Conservation (phyloP, 2,113 vertebrate species). For the Saccopteryx bilineata region DNA sequence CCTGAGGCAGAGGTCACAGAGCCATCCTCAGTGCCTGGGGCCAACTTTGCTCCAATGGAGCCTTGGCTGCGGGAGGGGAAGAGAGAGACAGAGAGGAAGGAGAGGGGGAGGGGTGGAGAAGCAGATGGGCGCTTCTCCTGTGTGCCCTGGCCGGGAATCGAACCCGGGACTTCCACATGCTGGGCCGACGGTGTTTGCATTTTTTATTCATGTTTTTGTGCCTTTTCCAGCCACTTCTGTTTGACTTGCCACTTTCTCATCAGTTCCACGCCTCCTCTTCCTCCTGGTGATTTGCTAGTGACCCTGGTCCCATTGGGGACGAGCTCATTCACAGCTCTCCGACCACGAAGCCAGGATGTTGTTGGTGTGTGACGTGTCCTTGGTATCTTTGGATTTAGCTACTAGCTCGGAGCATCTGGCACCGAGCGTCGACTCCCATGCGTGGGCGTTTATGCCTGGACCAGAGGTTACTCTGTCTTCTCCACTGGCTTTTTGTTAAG, state of each 20-base stretch:
- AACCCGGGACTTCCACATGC: too few relatives aligned
- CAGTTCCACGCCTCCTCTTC: neutral
- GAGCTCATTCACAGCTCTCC: neutral
- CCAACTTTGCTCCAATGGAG: too few relatives aligned
- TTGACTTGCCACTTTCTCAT: slow-evolving; percentile 29
- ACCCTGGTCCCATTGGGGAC: neutral
- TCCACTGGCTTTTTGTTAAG: slow-evolving; percentile 68
- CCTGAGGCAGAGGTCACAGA: too few relatives aligned
- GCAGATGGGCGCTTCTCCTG: too few relatives aligned
- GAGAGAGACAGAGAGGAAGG: too few relatives aligned
- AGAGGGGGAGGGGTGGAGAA: too few relatives aligned
- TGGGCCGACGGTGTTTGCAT: too few relatives aligned
- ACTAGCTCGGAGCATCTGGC: slow-evolving; percentile 82
- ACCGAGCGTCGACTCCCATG: slow-evolving; percentile 70
- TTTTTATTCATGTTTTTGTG: too few relatives aligned
- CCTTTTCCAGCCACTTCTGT: neutral
- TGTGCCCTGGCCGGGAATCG: too few relatives aligned
- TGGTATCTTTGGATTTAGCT: slow-evolving; percentile 59
- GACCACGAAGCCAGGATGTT: slow-evolving; percentile 30
- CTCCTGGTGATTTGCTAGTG: neutral
- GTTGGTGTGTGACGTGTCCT: slow-evolving; percentile 55
- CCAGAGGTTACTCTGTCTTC: slow-evolving; percentile 81
- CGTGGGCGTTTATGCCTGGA: slow-evolving; percentile 80
- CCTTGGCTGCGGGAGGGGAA: too few relatives aligned
- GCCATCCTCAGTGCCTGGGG: too few relatives aligned